Evolutionary conservation across 2,113 vertebrate genomes (phyloP), one percentile per base, ranked within the genome.

Genomic region (Tyrannus savana): DNA sequence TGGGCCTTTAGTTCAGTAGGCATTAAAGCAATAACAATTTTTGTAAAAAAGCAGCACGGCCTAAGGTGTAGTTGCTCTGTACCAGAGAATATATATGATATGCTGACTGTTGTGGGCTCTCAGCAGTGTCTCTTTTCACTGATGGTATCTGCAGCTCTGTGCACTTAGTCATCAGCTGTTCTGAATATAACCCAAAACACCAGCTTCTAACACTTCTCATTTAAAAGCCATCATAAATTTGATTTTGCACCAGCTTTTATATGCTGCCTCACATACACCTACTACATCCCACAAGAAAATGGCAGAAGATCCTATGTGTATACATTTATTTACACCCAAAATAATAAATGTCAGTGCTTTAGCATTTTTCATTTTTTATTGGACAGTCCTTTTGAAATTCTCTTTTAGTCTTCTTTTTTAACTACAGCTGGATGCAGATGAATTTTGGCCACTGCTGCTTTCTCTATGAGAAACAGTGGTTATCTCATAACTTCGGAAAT

Each of bases 21-120:
- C 19, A 58, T 12, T 28, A 44, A 53, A 81, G 4, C 0, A 21
- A 19, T 22, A 62, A 41, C 47, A 24, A 49, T 23, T 4, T 24
- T 49, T 15, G 15, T 2, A 10, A 37, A 47, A 1, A 39, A 16
- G 3, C 8, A 49, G 4, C 42, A 49, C 0, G 2, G 67, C 7
- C 58, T 68, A 79, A 68, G 7, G 55, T 44, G 35, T 56, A 49
- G 42, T 55, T 71, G 24, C 42, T 60, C 11, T 46, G 17, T 53
- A 30, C 23, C 15, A 58, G 8, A 4, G 9, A 66, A 72, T 21
- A 78, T 71, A 31, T 47, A 64, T 47, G 63, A 52, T 28, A 52
- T 28, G 93, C 31, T 93, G 31, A 67, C 11, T 59, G 42, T 17
- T n/a, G 10, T 8, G 44, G 31, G 4, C 37, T 76, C 62, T 47